Base-by-base conservation (phyloP, 2,888 invertebrate genomes). In the Tiphia femorata region DNA sequence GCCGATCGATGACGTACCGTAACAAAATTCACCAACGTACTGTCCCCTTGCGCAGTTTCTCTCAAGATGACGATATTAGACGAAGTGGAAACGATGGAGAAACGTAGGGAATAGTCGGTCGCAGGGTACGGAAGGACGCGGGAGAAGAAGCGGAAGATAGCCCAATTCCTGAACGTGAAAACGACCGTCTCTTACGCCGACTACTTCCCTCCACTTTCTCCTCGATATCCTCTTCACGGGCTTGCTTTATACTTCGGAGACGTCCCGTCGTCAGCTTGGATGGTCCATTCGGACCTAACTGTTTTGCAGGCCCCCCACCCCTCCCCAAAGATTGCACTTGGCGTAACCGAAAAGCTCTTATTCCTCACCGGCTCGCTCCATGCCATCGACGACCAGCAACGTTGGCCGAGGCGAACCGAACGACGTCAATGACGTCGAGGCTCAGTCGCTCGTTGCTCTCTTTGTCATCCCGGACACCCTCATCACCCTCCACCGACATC, bases 241-340 rank as follows among this genome's bases (percentile, higher is more conserved):
- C 38, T 21, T 35, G 21, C 48, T 52, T 53, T 47, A 43, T 64
- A 42, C 55, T 43, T 42, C 37, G 2, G 30, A 40, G 41, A 30
- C 30, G 50, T 43, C 40, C 48, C 29, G 55, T 58, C 59, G 56
- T 59, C 57, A 44, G 40, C 23, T 35, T 17, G 48, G 49, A 72
- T 72, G 59, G 67, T 49, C 73, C 52, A 63, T 71, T 71, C 44
- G 54, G 44, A 57, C 56, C 62, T 73, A 71, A 71, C 67, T 64
- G 71, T 70, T 67, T 67, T 60, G 63, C 67, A 38, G 44, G 56
- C 47, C 29, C 62, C 58, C 49, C 67, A 38, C 43, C 53, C 47
- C 29, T 59, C 58, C 49, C 58, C 67, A 55, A 67, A 49, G 46
- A 42, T 25, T 59, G 17, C 43, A 48, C 37, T 55, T 46, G n/a